Conservation (phyloP, 1,140 invertebrate genomes). For the Ladona fulva region DNA sequence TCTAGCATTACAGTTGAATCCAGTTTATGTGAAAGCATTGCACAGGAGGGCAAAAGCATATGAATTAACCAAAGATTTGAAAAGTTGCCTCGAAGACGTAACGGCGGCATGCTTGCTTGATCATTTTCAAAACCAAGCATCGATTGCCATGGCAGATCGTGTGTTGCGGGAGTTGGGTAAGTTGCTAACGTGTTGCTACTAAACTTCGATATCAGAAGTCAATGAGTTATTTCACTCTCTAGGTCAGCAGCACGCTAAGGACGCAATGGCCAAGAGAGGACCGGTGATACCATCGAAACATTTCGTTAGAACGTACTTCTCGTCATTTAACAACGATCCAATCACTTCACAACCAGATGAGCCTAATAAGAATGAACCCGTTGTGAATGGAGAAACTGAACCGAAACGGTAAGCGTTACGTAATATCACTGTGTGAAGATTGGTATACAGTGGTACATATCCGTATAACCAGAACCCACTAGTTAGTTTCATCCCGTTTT, state of each 20-base stretch:
- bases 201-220: not conserved
- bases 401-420: not conserved
- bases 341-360: conserved; percentile 38
- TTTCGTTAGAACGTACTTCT: conserved; percentile 76
- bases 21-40: conserved; percentile 83
- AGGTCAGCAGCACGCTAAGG: conserved; percentile 60
- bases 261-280: conserved; percentile 55
- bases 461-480: no score
- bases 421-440: no score
- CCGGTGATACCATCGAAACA: conserved; percentile 70
- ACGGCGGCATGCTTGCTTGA: conserved; percentile 87
- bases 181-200: conserved; percentile 23
- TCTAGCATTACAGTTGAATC: conserved; percentile 74
- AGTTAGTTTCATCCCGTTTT: no score
- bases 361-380: conserved; percentile 25
- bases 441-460: no score
- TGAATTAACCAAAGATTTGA: conserved; percentile 66
- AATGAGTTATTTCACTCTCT: conserved; percentile 21
- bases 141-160: conserved; percentile 71
- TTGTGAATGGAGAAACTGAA: conserved; percentile 19
- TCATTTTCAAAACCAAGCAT: conserved; percentile 69
- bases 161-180: conserved; percentile 70
- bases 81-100: conserved; percentile 79
- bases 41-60: conserved; percentile 70
- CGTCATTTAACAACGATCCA: conserved; percentile 76